Base-by-base conservation (phyloP, 30 jellyfish, hydroid and myxozoan species). In the Hydra vulgaris region DNA sequence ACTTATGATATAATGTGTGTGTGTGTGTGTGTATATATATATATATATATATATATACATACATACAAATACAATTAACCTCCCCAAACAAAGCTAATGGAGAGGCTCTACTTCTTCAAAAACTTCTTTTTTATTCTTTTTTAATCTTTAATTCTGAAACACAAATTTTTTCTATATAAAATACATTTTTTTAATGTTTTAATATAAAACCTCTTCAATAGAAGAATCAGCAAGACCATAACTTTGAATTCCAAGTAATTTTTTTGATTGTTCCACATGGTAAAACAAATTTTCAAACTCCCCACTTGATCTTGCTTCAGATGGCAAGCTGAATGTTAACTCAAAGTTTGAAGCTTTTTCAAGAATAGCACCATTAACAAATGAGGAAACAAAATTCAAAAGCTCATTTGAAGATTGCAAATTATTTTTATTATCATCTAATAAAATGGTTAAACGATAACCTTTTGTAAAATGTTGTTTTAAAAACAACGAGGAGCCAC, bases 161-260 rank as follows among this genome's bases (percentile, higher is more conserved):
- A n/a, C n/a, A n/a, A n/a, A n/a, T n/a, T n/a, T n/a, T n/a, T n/a
- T n/a, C n/a, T n/a, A n/a, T n/a, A n/a, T n/a, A n/a, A n/a, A n/a
- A n/a, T n/a, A n/a, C n/a, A n/a, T n/a, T n/a, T n/a, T n/a, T n/a
- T n/a, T n/a, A n/a, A n/a, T n/a, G n/a, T 40, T 40, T 40, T 12
- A 3, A 40, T 3, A 25, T 21, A 86, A 17, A 15, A 84, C 98
- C 98, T 92, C 98, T 82, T 87, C 98, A 20, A 92, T 77, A 18
- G 96, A 77, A 8, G 98, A 86, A 74, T 92, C 98, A 21, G 98
- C 87, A 0, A 92, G 40, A 5, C 98, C 98, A 77, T 92, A 92
- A 56, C 79, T 84, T 68, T 54, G 76, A 72, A 87, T 76, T 1
- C 93, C 95, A 26, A 92, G 89, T 18, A 53, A 54, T 20, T 53